Evolutionary conservation across 2,797 vertebrate genomes (phyloP), one percentile per base, ranked within the genome.

Genomic region (Nasua narica): DNA sequence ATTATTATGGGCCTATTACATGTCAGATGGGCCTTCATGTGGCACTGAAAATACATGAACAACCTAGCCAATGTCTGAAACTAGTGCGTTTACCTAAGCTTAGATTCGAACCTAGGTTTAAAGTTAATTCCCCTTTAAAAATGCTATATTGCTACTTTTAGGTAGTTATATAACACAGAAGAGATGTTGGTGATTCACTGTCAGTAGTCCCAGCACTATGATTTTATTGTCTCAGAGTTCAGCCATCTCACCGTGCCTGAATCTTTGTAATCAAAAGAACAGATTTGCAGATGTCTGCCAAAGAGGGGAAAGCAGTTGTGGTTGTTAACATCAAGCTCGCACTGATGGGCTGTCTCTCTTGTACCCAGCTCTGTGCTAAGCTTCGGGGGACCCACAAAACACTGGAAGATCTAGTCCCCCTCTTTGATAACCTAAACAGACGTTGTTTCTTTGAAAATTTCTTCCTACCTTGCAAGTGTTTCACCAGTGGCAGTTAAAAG

Each of bases 91-190:
- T n/a, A 83, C 43, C 40, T 67, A 43, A 91, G 54, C 52, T 48
- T 90, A 9, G 25, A 87, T 67, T 87, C 92, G 35, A 91, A 92
- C 0, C 2, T 50, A 54, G 48, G 58, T 58, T 32, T 56, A 92
- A 83, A 78, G 48, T 82, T 27, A 89, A 87, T 87, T 83, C 37
- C 32, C 9, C n/a, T 37, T 76, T 95, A 29, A 96, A 88, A 87
- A 95, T 79, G 15, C 15, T 76, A n/a, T 16, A 19, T n/a, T 90
- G 23, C 65, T 92, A 50, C 65, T 70, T 77, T 70, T 60, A 54
- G 19, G 11, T 89, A 25, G 18, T 92, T 62, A 32, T 32, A 78
- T 23, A 78, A 87, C 12, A 78, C n/a, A 62, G 69, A 95, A 58
- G 9, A 72, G 25, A 15, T 90, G 2, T 92, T 89, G 35, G 46